These are phyloP conservation scores for Osmerus eperlanus DNA, from an alignment of 2,113 vertebrate genomes.

Conservation along the genomic window DNA sequence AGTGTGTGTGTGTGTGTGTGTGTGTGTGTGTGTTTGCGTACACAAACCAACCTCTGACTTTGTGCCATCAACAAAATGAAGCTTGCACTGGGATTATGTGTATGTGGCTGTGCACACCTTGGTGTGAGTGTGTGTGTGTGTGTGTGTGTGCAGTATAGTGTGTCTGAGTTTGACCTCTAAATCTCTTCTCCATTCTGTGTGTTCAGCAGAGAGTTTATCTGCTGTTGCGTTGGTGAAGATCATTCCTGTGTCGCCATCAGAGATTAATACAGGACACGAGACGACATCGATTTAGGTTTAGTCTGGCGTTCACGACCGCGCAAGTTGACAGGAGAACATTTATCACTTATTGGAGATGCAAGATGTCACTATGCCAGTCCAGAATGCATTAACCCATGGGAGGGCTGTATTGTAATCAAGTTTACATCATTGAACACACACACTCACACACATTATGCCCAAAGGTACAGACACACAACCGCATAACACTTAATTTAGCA, in stretches of 20 bases:
- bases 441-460: background rate
- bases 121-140: background rate
- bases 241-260: slow-evolving; percentile 7
- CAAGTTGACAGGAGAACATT: slow-evolving; percentile 18
- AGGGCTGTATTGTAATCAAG: background rate
- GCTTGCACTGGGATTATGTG: background rate
- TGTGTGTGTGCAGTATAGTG: background rate
- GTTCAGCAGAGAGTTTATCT: slow-evolving; percentile 31
- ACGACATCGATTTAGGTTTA: slow-evolving; percentile 46
- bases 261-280: slow-evolving; percentile 40
- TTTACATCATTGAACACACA: slow-evolving; percentile 12
- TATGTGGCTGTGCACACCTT: background rate
- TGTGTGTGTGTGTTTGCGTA: background rate
- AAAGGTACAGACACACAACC: background rate
- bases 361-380: background rate
- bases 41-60: no score
- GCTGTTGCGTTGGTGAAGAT: background rate
- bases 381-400: slow-evolving; percentile 12
- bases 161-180: slow-evolving; percentile 21
- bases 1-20: background rate
- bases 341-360: slow-evolving; percentile 26
- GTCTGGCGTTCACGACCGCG: slow-evolving; percentile 25
- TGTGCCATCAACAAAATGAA: background rate
- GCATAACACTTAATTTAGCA: background rate
- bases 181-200: slow-evolving; percentile 42